Evolutionary conservation across 1,140 invertebrate species (phyloP), one percentile per base, ranked within the genome.

Genomic region (Drosophila varians): DNA sequence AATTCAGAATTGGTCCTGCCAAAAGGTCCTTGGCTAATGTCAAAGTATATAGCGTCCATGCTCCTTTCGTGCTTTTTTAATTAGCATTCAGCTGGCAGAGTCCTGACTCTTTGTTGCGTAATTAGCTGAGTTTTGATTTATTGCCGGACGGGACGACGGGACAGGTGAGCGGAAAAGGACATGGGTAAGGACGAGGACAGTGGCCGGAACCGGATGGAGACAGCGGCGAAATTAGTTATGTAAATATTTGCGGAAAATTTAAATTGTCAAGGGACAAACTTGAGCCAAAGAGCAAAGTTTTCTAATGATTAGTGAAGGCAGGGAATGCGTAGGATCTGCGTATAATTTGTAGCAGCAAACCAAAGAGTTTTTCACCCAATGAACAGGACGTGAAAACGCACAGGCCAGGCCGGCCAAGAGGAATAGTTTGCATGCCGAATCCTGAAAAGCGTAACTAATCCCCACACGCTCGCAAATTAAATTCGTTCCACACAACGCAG

Each of bases 41-140:
- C 62, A 65, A 18, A 65, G 57, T 54, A 28, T 28, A 28, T 28
- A 28, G 8, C 57, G 34, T 60, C 45, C 36, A 12, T 26, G 21
- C 43, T 48, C 47, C 14, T 38, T 40, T 36, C 16, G 16, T 14
- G 12, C 23, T 18, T 54, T 52, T 80, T 79, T 60, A 77, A 51
- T 71, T 82, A 58, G 68, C 53, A 87, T 87, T 87, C 86, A 87
- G 79, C 86, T 75, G 86, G 82, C 77, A 60, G 60, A 56, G 60
- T 60, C 51, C 58, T 69, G 74, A 58, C 77, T 87, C 77, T 87
- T 87, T 87, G 82, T 88, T 87, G 83, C 82, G 82, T 87, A 87
- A 87, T 87, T 87, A 87, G 82, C 77, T 87, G 82, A 87, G 77
- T 87, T 87, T 87, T 87, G 82, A 87, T 87, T 87, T 87, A 87